These are phyloP conservation scores for Drosophila repletoides DNA, from an alignment of 1,140 invertebrate genomes.

Conservation along the genomic window DNA sequence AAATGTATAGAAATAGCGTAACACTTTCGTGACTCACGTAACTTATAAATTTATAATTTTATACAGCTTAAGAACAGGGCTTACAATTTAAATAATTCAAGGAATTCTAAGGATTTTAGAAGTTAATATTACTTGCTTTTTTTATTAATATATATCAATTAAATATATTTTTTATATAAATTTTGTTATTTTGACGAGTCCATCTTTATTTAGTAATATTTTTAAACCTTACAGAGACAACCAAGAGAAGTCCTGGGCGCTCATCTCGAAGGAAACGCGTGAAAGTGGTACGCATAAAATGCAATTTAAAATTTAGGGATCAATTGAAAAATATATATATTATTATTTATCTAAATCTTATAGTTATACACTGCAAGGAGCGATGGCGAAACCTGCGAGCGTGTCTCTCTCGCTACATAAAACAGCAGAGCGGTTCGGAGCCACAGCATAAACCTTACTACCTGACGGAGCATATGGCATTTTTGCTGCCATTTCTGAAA, in stretches of 20 bases:
- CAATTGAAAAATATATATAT: background rate
- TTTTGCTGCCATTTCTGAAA: conserved; percentile 79
- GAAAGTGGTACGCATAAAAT: conserved; percentile 59
- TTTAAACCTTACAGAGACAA: conserved; percentile 55
- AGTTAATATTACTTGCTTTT: no score
- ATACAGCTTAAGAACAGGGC: no score
- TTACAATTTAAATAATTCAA: no score
- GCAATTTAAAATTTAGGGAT: background rate
- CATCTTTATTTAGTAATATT: background rate
- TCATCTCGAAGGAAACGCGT: conserved; percentile 81
- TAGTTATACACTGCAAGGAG: conserved; percentile 82
- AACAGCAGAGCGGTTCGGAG: conserved; percentile 70
- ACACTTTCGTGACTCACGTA: no score
- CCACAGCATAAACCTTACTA: conserved; percentile 82
- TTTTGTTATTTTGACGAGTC: no score
- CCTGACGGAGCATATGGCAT: conserved; percentile 80
- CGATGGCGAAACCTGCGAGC: conserved; percentile 80
- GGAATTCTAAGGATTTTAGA: no score
- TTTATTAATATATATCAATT: no score
- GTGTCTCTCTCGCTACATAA: conserved; percentile 79
- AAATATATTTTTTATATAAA: background rate
- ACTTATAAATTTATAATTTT: no score
- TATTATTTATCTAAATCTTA: background rate
- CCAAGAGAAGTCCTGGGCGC: conserved; percentile 79
- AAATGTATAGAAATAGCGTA: no score